These are phyloP conservation scores for Lontra canadensis DNA, from an alignment of 2,113 vertebrate genomes.

Conservation along the genomic window DNA sequence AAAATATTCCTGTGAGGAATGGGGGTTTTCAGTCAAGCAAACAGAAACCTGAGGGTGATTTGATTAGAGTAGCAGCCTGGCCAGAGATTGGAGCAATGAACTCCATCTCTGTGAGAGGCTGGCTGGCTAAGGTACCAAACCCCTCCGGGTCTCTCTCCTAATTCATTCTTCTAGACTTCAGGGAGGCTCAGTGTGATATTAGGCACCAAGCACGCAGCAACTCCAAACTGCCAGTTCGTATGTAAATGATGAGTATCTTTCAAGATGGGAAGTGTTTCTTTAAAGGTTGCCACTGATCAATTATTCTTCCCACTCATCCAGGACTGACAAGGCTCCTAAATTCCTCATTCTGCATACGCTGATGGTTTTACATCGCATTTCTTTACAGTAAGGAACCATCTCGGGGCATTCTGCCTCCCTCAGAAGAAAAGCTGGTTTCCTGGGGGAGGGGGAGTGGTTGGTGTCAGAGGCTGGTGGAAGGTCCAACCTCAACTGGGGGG, in stretches of 20 bases:
- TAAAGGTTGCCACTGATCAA: conserved; percentile 57
- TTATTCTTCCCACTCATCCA: conserved; percentile 56
- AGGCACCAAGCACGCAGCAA: neutral
- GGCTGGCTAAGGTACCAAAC: neutral
- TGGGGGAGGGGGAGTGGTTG: no score
- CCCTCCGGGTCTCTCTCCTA: neutral
- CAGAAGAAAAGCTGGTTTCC: neutral
- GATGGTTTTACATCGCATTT: conserved; percentile 18
- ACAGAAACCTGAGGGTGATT: conserved; percentile 69
- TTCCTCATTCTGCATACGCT: neutral
- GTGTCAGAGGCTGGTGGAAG: neutral
- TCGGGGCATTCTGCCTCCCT: neutral
- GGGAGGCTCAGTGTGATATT: conserved; percentile 42
- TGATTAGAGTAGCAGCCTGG: conserved; percentile 57
- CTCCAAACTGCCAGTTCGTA: conserved; percentile 32
- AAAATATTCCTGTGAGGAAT: conserved; percentile 63
- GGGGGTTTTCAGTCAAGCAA: conserved; percentile 69
- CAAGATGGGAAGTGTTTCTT: conserved; percentile 51
- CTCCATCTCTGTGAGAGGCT: neutral
- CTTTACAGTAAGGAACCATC: neutral
- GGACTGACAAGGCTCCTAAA: conserved; percentile 60
- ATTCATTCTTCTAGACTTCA: conserved; percentile 54
- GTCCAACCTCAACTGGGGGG: neutral
- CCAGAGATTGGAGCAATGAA: conserved; percentile 40
- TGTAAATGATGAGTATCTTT: conserved; percentile 67